These are phyloP conservation scores for Amphipoea lucens DNA, from an alignment of 2,888 invertebrate genomes.

Conservation along the genomic window DNA sequence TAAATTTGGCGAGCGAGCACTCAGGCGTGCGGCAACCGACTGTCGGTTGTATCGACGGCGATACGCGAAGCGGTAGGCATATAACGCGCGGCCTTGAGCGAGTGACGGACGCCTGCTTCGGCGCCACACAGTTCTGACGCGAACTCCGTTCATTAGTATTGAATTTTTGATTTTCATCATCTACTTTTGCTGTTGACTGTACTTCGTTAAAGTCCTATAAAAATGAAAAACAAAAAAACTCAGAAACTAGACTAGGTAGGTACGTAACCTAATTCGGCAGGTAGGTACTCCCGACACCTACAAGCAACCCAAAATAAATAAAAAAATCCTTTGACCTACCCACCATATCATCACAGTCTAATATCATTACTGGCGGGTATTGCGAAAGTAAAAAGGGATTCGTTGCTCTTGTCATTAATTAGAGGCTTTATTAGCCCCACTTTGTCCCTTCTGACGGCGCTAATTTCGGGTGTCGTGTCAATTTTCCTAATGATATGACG, in stretches of 20 bases:
- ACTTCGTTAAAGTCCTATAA: too few relatives aligned
- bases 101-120: too few relatives aligned
- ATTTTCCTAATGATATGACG: slow-evolving; percentile 59
- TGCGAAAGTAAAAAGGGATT: slow-evolving; percentile 60
- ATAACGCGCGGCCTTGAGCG: too few relatives aligned
- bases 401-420: slow-evolving; percentile 59
- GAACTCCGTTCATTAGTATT: too few relatives aligned
- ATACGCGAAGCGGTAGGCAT: too few relatives aligned
- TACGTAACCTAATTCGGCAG: not conserved
- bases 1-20: too few relatives aligned
- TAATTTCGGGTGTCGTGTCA: slow-evolving; percentile 56
- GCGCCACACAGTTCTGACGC: too few relatives aligned
- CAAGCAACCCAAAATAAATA: slow-evolving; percentile 5
- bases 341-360: slow-evolving; percentile 36
- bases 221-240: not conserved
- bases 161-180: too few relatives aligned
- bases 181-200: too few relatives aligned
- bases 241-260: not conserved
- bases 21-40: too few relatives aligned
- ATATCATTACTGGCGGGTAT: slow-evolving; percentile 53
- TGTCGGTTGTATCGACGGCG: too few relatives aligned
- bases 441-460: slow-evolving; percentile 54
- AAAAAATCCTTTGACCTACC: slow-evolving; percentile 24
- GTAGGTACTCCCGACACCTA: not conserved
- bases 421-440: slow-evolving; percentile 56